A percentile compares a stretch with the other conserved stretches of the same genome.
Evolutionary conservation across 2,888 invertebrate genomes (phyloP).

Genomic region (Nycteola revayana): DNA sequence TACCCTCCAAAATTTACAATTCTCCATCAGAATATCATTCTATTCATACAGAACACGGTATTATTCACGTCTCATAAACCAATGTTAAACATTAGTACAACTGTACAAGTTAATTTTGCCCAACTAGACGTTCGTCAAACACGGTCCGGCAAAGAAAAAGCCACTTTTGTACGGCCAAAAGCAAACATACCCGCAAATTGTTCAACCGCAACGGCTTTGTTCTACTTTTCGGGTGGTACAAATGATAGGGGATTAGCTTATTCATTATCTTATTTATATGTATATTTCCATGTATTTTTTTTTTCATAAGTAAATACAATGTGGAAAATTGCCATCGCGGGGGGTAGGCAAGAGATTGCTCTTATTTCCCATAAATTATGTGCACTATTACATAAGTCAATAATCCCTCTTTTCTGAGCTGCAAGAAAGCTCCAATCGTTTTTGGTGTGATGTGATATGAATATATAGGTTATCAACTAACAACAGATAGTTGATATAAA

Average conservation of each 20-base stretch:
- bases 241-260: constrained; percentile 20
- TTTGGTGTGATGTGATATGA: too few species aligned
- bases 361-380: too few species aligned
- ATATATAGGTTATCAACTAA: too few species aligned
- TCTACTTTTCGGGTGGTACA: constrained; percentile 30
- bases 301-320: too few species aligned
- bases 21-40: neutral
- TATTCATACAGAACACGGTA: constrained; percentile 9
- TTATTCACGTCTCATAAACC: constrained; percentile 25
- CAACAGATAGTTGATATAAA: too few species aligned
- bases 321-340: too few species aligned
- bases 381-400: too few species aligned
- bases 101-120: constrained; percentile 33
- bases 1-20: neutral
- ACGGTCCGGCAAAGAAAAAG: constrained; percentile 42
- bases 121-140: constrained; percentile 36
- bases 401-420: too few species aligned
- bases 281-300: too few species aligned
- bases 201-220: constrained; percentile 55
- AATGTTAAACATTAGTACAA: constrained; percentile 23
- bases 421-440: too few species aligned
- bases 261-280: too few species aligned
- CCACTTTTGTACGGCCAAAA: constrained; percentile 52
- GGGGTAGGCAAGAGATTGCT: too few species aligned
- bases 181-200: constrained; percentile 59